Base-by-base conservation (phyloP, 1,140 invertebrate genomes). In the Artemia franciscana region DNA sequence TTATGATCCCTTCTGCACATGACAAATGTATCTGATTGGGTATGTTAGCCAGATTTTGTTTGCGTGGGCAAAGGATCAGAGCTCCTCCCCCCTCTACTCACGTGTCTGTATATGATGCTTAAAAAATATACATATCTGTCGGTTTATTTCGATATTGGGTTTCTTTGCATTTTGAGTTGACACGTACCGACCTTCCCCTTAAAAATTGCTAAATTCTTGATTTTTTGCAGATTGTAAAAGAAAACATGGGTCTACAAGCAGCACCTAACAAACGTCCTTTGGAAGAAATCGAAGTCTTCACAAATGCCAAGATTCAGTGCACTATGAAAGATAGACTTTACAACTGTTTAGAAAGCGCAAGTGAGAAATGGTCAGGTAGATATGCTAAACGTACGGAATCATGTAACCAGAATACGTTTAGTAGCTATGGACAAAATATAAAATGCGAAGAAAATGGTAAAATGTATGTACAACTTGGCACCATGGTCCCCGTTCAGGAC, bases 371-470 rank as follows among this genome's bases (percentile, higher is more conserved):
- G 7, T 39, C 30, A 39, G 7, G 7, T 39, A 39, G n/a, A n/a
- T 7, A 7, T 7, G 30, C 30, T 7, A 39, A n/a, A 39, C 7
- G 30, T 7, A 39, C 30, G 7, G 30, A 39, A n/a, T 39, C 7
- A 7, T n/a, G n/a, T n/a, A n/a, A n/a, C n/a, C 7, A n/a, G n/a
- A 7, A 39, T 7, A 39, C 30, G 30, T n/a, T n/a, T 39, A 7
- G n/a, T n/a, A 39, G n/a, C 30, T 63, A 61, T n/a, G 59, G 63
- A 7, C 63, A 64, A 57, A 61, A 63, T 9, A 88, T 88, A 71
- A 80, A 85, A 58, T 82, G 84, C 67, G 88, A 88, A 65, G 86
- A 89, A 71, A 90, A 90, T 70, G 88, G 88, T 66, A 91, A 91
- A 28, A 60, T 28, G 26, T 60, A 25, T 66, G 63, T 60, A 59